Evolutionary conservation across 2,888 invertebrate genomes (phyloP), one percentile per base, ranked within the genome.

Genomic region (Incurvaria masculella): DNA sequence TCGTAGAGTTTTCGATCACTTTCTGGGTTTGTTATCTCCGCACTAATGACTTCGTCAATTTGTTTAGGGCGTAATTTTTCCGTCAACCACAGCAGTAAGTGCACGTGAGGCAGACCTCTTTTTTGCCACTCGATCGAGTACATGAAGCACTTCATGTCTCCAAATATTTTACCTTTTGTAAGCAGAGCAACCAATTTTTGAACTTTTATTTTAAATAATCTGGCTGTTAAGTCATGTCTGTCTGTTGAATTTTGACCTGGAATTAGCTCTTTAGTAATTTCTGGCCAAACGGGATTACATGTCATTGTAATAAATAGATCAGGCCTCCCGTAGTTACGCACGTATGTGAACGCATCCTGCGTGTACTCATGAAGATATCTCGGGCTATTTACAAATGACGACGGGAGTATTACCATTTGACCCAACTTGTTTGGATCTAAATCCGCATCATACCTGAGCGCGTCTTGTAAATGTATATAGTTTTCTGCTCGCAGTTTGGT

Each of bases 21-120:
- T 45, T 57, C 52, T 47, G 53, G 53, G 55, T 65, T 54, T 21
- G 65, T 58, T 51, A 62, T 51, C 51, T 68, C 68, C 17, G 67
- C 65, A 6, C 49, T 49, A 4, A 71, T 63, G 3, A 65, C 23
- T 4, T 54, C 21, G 51, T 71, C 67, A 33, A 64, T 59, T 56
- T 62, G 48, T 44, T 62, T 49, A n/a, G 62, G 55, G 4, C 43
- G 39, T 8, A 63, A 58, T 55, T 58, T 61, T 1, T 60, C 52
- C 11, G 51, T 42, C 14, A 63, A 54, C 66, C 64, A 66, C 21
- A 66, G 45, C 18, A 53, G 45, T 1, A 53, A 45, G 16, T 55
- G 52, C 2, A 26, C 46, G 45, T 54, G 51, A 10, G 52, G 50
- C 19, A 52, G 20, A 10, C 51, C 47, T 6, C 53, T 49, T 33